These are phyloP conservation scores for Marisa cornuarietis DNA, from an alignment of 1,140 invertebrate species.

Conservation along the genomic window DNA sequence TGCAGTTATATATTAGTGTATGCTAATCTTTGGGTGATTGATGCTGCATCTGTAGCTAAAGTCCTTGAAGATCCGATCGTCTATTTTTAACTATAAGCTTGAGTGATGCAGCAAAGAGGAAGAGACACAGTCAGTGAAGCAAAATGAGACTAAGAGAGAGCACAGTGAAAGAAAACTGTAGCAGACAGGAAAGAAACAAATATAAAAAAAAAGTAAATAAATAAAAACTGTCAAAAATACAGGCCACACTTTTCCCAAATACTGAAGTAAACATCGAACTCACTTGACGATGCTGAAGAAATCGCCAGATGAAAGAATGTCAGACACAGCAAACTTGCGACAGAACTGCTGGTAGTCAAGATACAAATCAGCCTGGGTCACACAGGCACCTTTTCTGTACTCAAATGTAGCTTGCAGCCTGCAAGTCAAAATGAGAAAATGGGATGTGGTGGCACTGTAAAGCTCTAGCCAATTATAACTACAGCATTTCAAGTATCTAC, in stretches of 20 bases:
- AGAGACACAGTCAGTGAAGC: too few species aligned
- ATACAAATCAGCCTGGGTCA: constrained; percentile 52
- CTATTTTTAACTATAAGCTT: too few species aligned
- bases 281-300: constrained; percentile 57
- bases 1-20: too few species aligned
- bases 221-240: not conserved
- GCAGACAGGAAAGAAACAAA: not conserved
- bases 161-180: too few species aligned
- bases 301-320: constrained; percentile 42
- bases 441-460: too few species aligned
- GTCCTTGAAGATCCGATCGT: too few species aligned
- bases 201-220: not conserved
- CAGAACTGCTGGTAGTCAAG: constrained; percentile 54
- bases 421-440: constrained; percentile 7
- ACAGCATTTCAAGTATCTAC: too few species aligned
- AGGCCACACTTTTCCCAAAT: not conserved
- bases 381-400: constrained; percentile 37
- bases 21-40: too few species aligned
- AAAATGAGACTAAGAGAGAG: too few species aligned
- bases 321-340: constrained; percentile 43
- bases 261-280: constrained; percentile 21
- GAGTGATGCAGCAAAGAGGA: too few species aligned
- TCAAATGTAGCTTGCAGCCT: constrained; percentile 56
- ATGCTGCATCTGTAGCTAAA: too few species aligned
- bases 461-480: too few species aligned